Evolutionary conservation across 2,113 vertebrate genomes (phyloP).

Genomic region (Promerops cafer): DNA sequence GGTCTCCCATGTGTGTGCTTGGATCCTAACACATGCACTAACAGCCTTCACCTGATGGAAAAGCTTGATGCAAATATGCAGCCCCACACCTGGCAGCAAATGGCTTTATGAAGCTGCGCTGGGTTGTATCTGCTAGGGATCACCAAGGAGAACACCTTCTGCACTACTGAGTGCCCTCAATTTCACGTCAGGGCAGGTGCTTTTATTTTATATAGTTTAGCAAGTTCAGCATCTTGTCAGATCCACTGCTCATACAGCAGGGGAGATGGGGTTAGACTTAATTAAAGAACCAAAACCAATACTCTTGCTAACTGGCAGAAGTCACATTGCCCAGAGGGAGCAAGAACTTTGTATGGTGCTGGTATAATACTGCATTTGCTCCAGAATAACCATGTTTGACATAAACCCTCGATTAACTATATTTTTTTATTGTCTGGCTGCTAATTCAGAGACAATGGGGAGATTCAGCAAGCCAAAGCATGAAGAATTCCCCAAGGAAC

Average conservation of each 20-base stretch:
- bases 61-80: background rate
- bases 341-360: background rate
- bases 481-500: background rate
- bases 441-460: background rate
- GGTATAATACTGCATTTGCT: background rate
- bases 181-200: background rate
- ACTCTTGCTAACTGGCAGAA: background rate
- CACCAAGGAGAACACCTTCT: background rate
- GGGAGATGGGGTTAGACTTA: background rate
- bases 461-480: background rate
- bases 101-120: background rate
- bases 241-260: background rate
- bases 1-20: background rate
- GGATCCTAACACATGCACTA: background rate
- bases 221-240: background rate
- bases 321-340: background rate
- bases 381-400: background rate
- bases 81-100: background rate
- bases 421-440: background rate
- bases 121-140: background rate
- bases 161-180: background rate
- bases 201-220: background rate
- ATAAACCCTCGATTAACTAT: background rate
- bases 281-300: constrained; percentile 1
- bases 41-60: background rate